These are phyloP conservation scores for Kryptolebias marmoratus DNA, from an alignment of 2,113 vertebrate species.

Conservation along the genomic window DNA sequence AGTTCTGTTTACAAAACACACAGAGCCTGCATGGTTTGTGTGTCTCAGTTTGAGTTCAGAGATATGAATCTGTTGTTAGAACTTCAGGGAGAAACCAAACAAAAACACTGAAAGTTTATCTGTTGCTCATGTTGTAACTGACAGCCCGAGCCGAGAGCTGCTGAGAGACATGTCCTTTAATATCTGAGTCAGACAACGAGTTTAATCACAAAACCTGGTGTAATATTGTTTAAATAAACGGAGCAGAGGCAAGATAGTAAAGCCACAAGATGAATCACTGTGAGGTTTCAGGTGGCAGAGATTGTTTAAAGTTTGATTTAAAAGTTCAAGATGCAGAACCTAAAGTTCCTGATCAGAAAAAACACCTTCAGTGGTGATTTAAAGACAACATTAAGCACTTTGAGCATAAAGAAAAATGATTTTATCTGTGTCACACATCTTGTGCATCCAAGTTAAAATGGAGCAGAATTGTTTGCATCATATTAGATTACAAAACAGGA, in stretches of 20 bases:
- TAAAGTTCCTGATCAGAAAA: not conserved
- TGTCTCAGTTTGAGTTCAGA: constrained; percentile 9
- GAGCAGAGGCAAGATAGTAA: not conserved
- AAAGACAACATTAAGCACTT: too few relatives aligned
- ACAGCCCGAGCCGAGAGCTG: not conserved
- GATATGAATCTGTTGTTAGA: constrained; percentile 2
- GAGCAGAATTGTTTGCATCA: not conserved
- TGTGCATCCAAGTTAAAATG: not conserved
- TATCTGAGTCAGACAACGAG: not conserved
- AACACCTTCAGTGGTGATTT: not conserved
- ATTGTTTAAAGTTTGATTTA: not conserved
- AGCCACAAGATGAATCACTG: too few relatives aligned
- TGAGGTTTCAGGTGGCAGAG: not conserved
- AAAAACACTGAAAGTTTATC: not conserved
- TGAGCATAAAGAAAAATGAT: not conserved
- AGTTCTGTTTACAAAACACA: constrained; percentile 56
- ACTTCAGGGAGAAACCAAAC: not conserved
- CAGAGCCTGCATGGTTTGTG: constrained; percentile 15
- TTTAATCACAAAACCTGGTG: not conserved
- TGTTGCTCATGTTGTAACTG: constrained; percentile 2
- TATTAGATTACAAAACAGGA: not conserved
- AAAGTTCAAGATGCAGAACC: not conserved
- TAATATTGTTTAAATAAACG: not conserved
- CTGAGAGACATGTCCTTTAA: not conserved
- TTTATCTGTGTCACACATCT: not conserved